Base-by-base conservation (phyloP, 1,140 invertebrate species). In the Ceratosolen fusciceps region DNA sequence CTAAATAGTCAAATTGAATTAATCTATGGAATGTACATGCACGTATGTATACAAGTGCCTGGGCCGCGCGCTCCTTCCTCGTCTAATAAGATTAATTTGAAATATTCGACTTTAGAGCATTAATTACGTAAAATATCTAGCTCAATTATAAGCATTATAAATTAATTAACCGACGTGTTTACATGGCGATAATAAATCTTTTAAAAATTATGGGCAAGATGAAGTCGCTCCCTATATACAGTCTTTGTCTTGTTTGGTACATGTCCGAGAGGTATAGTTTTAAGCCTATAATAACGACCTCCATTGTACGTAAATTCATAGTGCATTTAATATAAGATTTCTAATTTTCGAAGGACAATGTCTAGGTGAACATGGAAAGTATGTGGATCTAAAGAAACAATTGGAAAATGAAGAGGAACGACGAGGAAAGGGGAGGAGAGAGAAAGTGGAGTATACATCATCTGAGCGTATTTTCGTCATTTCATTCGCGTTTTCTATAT, bases 381-480 rank as follows among this genome's bases (percentile, higher is more conserved):
- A 34, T 34, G 34, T 73, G 58, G 75, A 78, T 71, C 78, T 74
- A 74, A 43, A 29, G 19, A 9, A 24, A 58, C 21, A 47, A 73
- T 58, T 16, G 47, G 29, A 24, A 67, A 16, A 21, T 12, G 0
- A 54, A 21, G 10, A 14, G 49, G 1, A 9, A 2, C 7, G 26
- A 31, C n/a, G 29, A 54, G 39, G 39, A 1, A 21, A 7, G n/a
- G n/a, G n/a, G 0, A 49, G 71, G 39, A 52, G 34, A 21, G 12
- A 0, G 26, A 19, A 26, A 39, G 37, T 0, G 31, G n/a, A 34
- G 47, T 67, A 49, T 34, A 71, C 54, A 72, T 75, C 62, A 58
- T 76, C 65, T 65, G 43, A 77, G 70, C 52, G 56, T 82, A 68
- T 81, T 81, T 78, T 79, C 68, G 37, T 62, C 65, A 70, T 79